These are phyloP conservation scores for Euwallacea fornicatus DNA, from an alignment of 1,140 invertebrate species.

Conservation along the genomic window DNA sequence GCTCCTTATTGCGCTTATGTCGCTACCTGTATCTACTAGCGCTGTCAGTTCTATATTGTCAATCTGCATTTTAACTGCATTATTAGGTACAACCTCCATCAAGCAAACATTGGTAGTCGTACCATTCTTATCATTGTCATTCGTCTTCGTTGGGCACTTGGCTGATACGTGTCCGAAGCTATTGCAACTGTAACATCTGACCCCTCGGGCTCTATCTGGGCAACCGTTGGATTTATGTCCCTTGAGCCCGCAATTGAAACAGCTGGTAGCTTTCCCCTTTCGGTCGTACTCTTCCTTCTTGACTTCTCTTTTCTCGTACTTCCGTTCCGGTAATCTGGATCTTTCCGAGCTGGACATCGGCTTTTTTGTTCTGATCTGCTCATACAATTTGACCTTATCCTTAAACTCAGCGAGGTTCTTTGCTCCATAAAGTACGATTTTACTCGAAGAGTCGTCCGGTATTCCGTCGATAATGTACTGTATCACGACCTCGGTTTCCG, in stretches of 20 bases:
- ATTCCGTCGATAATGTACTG: constrained; percentile 38
- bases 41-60: constrained; percentile 4
- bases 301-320: not conserved
- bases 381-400: constrained; percentile 33
- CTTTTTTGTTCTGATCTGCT: not conserved
- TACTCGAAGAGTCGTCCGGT: constrained; percentile 23
- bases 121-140: not conserved
- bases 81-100: not conserved
- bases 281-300: not conserved
- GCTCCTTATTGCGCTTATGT: constrained; percentile 9
- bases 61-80: constrained; percentile 7
- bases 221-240: constrained; percentile 15
- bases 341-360: not conserved
- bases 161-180: constrained; percentile 16
- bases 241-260: constrained; percentile 10
- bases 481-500: constrained; percentile 38
- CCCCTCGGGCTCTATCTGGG: constrained; percentile 7
- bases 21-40: constrained; percentile 15
- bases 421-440: constrained; percentile 36
- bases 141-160: not conserved
- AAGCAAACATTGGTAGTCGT: not conserved
- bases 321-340: not conserved
- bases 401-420: constrained; percentile 33
- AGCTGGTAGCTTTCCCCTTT: not conserved
- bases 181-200: constrained; percentile 16